These are phyloP conservation scores for Etheostoma nigrum DNA, from an alignment of 2,797 vertebrate genomes.

Conservation along the genomic window DNA sequence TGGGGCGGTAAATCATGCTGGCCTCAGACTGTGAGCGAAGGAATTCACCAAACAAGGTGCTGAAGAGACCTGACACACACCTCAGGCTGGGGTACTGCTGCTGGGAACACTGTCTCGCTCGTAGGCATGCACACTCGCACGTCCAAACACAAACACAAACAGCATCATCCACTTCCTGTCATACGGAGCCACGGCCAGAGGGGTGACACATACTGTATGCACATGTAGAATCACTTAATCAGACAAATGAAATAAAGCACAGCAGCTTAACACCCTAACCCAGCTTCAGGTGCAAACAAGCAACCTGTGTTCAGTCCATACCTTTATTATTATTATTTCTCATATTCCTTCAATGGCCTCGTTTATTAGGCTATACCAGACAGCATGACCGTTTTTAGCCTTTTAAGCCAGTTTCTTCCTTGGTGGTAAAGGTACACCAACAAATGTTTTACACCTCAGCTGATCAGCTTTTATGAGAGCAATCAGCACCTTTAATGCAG, in stretches of 20 bases:
- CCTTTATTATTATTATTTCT: background rate
- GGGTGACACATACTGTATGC: background rate
- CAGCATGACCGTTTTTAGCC: background rate
- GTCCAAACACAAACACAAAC: conserved; percentile 26
- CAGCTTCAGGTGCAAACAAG: background rate
- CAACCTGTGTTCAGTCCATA: background rate
- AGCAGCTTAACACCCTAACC: background rate
- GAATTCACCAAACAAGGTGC: conserved; percentile 84
- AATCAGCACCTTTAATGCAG: conserved; percentile 64
- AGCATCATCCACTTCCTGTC: conserved; percentile 31
- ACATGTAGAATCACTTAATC: conserved; percentile 11
- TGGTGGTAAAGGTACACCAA: background rate
- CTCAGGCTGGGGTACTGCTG: conserved; percentile 16
- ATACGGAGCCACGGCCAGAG: background rate
- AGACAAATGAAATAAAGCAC: background rate
- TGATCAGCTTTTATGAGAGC: conserved; percentile 68
- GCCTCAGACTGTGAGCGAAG: conserved; percentile 40
- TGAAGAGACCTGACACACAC: conserved; percentile 43
- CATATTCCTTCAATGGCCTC: background rate
- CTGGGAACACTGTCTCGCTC: conserved; percentile 10
- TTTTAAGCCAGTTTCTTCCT: conserved; percentile 9
- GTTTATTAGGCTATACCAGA: background rate
- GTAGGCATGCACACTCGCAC: conserved; percentile 20
- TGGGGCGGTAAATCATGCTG: conserved; percentile 60
- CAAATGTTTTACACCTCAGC: conserved; percentile 57